Evolutionary conservation across 2,888 invertebrate genomes (phyloP), one percentile per base, ranked within the genome.

Genomic region (Petrolisthes cinctipes): DNA sequence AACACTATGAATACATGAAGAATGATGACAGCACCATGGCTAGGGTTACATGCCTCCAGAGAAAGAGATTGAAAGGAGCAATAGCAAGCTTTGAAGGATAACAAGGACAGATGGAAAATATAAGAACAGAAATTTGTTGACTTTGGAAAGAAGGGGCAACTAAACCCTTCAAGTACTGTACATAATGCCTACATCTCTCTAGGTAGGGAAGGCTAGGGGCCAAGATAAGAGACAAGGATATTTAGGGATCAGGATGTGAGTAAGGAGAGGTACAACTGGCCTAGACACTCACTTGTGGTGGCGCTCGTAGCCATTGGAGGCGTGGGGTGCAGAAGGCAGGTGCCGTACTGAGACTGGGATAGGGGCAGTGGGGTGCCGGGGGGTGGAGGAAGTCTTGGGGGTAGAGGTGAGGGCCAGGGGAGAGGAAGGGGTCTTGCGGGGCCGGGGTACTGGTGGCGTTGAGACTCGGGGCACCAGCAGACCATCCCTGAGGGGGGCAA

Each of bases 391-490:
- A 73, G 68, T 56, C 66, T 88, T 88, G 57, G 88, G 88, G 57
- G 88, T 88, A 56, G 88, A 88, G 68, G 76, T 82, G 79, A 88
- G 61, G 76, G 84, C 80, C 54, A 88, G 68, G 68, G 61, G 61
- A 17, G 61, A 88, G 85, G 88, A 88, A 14, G 88, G 53, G 56
- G 88, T 68, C 82, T 88, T 88, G 73, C 88, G 85, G 7, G 88
- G 88, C 17, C 85, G 85, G 56, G 88, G 88, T 20, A 88, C 79
- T 37, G 88, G 88, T 61, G 88, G 88, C 11, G 88, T 88, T n/a
- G 88, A 82, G 78, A 88, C 88, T 56, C 88, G 61, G 68, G 88
- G 88, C 20, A 85, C 85, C 82, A 88, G 17, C 85, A 88, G 71
- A 37, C 88, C 88, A 61, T 88, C 88, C 88, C 88, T 88, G 79